These are phyloP conservation scores for Coelinius sp. DNA, from an alignment of 2,888 invertebrate genomes.

Conservation along the genomic window DNA sequence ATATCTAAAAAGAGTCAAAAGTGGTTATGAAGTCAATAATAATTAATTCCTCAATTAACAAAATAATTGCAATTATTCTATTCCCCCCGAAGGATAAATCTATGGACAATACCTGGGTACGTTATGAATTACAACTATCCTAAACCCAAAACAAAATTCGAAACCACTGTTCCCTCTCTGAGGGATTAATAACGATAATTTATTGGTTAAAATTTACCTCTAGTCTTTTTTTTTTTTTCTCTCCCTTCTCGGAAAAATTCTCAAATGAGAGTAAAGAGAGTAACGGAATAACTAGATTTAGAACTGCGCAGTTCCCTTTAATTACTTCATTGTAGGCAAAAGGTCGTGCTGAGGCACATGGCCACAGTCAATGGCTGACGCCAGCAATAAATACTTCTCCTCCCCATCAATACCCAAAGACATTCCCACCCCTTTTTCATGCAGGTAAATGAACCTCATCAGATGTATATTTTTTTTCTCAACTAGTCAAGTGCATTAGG, in stretches of 20 bases:
- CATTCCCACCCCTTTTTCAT: not conserved
- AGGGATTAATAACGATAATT: not conserved
- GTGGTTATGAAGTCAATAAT: not conserved
- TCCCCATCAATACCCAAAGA: not conserved
- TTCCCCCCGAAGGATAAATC: not conserved
- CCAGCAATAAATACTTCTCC: not conserved
- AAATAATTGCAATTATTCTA: not conserved
- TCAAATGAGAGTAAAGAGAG: conserved; percentile 9
- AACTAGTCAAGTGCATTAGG: too few relatives aligned
- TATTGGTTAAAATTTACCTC: not conserved
- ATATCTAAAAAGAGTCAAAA: not conserved
- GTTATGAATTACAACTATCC: not conserved
- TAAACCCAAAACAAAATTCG: not conserved
- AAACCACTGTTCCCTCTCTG: not conserved
- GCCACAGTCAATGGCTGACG: not conserved
- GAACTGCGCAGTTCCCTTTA: not conserved
- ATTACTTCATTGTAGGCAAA: conserved; percentile 11
- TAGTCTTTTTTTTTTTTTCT: not conserved
- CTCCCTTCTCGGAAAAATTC: not conserved
- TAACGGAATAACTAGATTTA: not conserved
- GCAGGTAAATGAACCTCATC: not conserved
- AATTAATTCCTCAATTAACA: too few relatives aligned
- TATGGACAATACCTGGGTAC: not conserved
- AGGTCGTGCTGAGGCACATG: not conserved
- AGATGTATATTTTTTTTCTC: too few relatives aligned